A percentile compares a stretch with the other conserved stretches of the same genome.
Evolutionary conservation across 2,888 invertebrate genomes (phyloP).

Genomic region (Leucoma salicis): DNA sequence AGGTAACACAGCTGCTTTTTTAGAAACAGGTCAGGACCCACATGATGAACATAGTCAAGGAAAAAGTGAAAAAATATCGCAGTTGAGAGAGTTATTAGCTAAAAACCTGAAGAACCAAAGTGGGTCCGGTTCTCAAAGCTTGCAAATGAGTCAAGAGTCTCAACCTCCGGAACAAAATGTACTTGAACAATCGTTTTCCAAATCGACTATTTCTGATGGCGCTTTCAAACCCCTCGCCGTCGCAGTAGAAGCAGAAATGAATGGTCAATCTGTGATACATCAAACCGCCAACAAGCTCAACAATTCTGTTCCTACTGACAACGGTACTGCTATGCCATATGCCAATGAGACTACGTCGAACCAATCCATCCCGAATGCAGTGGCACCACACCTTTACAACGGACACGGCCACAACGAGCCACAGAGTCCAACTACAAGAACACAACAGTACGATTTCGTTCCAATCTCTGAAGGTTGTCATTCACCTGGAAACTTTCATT

Average conservation of each 20-base stretch:
- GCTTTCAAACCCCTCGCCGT: slow-evolving; percentile 59
- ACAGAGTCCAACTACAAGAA: slow-evolving; percentile 88
- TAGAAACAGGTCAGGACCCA: slow-evolving; percentile 69
- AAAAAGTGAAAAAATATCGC: slow-evolving; percentile 86
- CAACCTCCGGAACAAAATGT: slow-evolving; percentile 41
- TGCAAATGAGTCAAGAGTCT: slow-evolving; percentile 43
- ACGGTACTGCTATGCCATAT: slow-evolving; percentile 50
- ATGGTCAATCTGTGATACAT: slow-evolving; percentile 43
- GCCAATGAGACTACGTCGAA: slow-evolving; percentile 41
- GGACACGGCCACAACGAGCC: slow-evolving; percentile 80
- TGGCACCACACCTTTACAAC: slow-evolving; percentile 56
- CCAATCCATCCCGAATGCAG: slow-evolving; percentile 42
- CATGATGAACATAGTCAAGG: slow-evolving; percentile 76
- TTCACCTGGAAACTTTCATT: slow-evolving; percentile 80
- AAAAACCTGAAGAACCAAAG: slow-evolving; percentile 83
- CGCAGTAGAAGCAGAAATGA: slow-evolving; percentile 40
- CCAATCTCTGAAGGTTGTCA: slow-evolving; percentile 92
- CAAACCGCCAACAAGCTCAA: slow-evolving; percentile 45
- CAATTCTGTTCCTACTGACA: slow-evolving; percentile 49
- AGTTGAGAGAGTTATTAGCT: slow-evolving; percentile 86
- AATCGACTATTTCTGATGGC: slow-evolving; percentile 51
- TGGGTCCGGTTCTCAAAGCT: slow-evolving; percentile 54
- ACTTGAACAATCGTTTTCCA: slow-evolving; percentile 43
- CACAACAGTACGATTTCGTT: slow-evolving; percentile 92
- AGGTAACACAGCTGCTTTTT: slow-evolving; percentile 54